Evolutionary conservation across 2,113 vertebrate species (phyloP), one percentile per base, ranked within the genome.

Genomic region (Callocephalon fimbriatum): DNA sequence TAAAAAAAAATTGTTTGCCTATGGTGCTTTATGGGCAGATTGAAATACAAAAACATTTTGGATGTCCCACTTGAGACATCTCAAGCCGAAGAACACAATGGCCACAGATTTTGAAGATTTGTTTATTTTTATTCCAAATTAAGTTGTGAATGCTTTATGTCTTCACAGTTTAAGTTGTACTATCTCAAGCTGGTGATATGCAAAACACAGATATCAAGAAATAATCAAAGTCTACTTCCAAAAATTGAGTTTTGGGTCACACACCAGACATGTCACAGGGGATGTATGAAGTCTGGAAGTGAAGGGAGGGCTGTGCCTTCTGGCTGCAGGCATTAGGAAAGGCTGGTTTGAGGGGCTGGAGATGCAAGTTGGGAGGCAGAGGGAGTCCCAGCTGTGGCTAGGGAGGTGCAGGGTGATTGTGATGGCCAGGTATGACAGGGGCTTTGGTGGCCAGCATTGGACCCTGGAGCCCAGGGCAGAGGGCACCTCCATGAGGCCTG

Each of bases 401-500:
- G 37, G 37, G 51, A 51, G 45, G 51, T 27, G 38, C 51, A 47
- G 45, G n/a, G 38, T 20, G 44, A 12, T 38, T 27, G 15, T 0
- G 1, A 12, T 70, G 62, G 71, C 51, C 2, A 1, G 42, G 18
- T 27, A 10, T n/a, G 38, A 29, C 2, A 2, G 13, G 23, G 38
- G 25, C 61, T 68, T 74, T 68, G 90, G n/a, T 38, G 44, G 75
- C 67, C n/a, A 15, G 1, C 1, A 4, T 6, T 44, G 26, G 58
- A 50, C 25, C 48, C 9, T 38, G 26, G 22, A 37, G 45, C 59
- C 26, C 9, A 13, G 62, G 47, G 45, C 31, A 13, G 51, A 16
- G 47, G 22, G 29, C 44, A 27, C 44, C 45, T 47, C 51, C 22
- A 2, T 0, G 3, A 27, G 21, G 8, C 42, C 22, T 1, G 1